phyloP scores from a whole-genome alignment of 2,797 vertebrate genomes.

The Coreius guichenoti region DNA sequence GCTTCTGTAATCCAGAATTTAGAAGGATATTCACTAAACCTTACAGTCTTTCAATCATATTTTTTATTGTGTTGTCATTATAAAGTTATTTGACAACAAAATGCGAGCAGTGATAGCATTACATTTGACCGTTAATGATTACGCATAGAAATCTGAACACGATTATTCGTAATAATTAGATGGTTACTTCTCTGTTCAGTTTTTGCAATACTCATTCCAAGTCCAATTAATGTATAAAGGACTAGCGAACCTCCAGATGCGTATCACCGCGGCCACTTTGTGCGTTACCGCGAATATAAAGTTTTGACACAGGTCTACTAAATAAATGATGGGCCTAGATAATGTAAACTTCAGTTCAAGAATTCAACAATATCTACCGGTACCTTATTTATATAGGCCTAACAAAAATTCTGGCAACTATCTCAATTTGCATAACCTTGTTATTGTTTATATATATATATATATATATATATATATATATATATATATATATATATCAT shows the following conservation, averaged over 20 bases:
- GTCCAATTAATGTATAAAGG: background rate
- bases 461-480: too few species aligned
- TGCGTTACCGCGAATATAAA: background rate
- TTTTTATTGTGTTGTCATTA: background rate
- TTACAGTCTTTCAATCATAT: background rate
- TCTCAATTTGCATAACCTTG: background rate
- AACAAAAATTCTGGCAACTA: background rate
- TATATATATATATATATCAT: too few species aligned
- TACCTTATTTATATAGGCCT: background rate
- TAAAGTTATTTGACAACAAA: background rate
- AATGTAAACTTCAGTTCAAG: background rate
- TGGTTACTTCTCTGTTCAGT: background rate
- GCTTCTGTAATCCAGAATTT: background rate
- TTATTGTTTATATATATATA: too few species aligned
- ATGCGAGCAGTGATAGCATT: background rate
- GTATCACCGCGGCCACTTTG: background rate
- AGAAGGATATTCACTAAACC: background rate
- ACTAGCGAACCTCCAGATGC: background rate
- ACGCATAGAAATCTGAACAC: background rate
- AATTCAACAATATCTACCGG: background rate
- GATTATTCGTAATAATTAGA: background rate
- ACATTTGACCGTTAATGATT: background rate
- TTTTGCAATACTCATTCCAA: background rate
- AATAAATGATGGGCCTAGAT: background rate
- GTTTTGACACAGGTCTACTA: background rate